Evolutionary conservation across 1,140 invertebrate genomes (phyloP).

Genomic region (Drosophila leontia): DNA sequence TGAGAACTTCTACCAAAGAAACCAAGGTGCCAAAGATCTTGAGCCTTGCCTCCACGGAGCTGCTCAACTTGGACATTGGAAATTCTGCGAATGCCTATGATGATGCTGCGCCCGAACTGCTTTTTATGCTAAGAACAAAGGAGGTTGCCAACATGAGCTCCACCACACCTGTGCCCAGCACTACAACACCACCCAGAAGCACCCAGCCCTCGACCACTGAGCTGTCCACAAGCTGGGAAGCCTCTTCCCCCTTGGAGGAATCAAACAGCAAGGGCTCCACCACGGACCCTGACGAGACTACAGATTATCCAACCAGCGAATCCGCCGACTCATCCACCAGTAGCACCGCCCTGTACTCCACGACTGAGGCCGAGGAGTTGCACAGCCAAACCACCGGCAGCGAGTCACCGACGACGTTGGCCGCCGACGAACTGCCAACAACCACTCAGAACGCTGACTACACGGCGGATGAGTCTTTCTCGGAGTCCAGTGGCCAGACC

Average conservation of each 20-base stretch:
- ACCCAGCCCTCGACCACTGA: constrained; percentile 2
- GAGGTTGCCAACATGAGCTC: not conserved
- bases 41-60: constrained; percentile 23
- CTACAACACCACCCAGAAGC: constrained; percentile 2
- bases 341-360: constrained; percentile 1
- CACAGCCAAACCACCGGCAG: constrained; percentile 26
- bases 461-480: constrained; percentile 41
- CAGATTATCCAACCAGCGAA: not conserved
- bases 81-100: constrained; percentile 11
- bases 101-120: constrained; percentile 29
- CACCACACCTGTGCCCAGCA: constrained; percentile 23
- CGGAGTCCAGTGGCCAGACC: constrained; percentile 38
- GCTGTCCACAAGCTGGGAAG: not conserved
- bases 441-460: constrained; percentile 44
- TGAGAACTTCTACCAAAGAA: not conserved
- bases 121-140: constrained; percentile 16
- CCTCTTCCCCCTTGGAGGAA: not conserved
- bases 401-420: constrained; percentile 9
- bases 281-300: not conserved
- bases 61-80: constrained; percentile 21
- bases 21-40: not conserved
- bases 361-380: constrained; percentile 11
- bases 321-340: not conserved
- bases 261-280: constrained; percentile 3
- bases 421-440: not conserved